phyloP scores from a whole-genome alignment of 2,113 vertebrate species.

The Corydoras maculifer region DNA sequence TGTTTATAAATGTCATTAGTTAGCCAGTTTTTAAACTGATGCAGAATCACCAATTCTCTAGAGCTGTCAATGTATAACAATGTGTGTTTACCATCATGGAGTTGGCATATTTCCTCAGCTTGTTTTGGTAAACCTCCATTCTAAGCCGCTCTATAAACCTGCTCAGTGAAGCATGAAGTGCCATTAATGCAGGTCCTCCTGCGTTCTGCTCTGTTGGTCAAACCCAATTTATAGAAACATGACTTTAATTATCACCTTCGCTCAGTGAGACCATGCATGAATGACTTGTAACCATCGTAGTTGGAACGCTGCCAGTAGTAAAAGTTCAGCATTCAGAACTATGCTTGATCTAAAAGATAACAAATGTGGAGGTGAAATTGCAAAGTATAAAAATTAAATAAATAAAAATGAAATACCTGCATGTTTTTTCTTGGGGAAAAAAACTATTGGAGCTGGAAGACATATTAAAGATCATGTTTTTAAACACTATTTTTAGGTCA shows the following conservation, averaged over 20 bases:
- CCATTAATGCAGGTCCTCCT: conserved; percentile 6
- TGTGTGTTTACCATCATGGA: too few species aligned
- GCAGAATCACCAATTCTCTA: too few species aligned
- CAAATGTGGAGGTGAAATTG: not conserved
- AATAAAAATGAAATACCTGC: too few species aligned
- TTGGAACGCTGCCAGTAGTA: not conserved
- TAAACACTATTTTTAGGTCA: too few species aligned
- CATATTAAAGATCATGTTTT: too few species aligned
- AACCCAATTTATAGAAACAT: conserved; percentile 40
- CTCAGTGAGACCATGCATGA: conserved; percentile 22
- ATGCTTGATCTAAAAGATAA: not conserved
- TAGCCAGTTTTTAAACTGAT: too few species aligned
- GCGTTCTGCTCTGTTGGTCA: conserved; percentile 24
- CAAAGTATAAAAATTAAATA: too few species aligned
- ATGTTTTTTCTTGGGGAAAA: too few species aligned
- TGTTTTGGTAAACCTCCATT: conserved; percentile 4
- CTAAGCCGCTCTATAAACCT: conserved; percentile 4
- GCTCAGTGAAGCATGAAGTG: not conserved
- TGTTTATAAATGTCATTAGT: too few species aligned
- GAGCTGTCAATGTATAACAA: too few species aligned
- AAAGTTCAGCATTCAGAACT: not conserved
- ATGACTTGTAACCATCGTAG: not conserved
- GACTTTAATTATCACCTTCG: conserved; percentile 39
- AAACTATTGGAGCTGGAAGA: too few species aligned
- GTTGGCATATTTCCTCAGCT: not conserved